Percentiles rank a stretch among this genome's conserved stretches.
phyloP scores from a whole-genome alignment of 2,113 vertebrate species.

The Tachycineta bicolor region DNA sequence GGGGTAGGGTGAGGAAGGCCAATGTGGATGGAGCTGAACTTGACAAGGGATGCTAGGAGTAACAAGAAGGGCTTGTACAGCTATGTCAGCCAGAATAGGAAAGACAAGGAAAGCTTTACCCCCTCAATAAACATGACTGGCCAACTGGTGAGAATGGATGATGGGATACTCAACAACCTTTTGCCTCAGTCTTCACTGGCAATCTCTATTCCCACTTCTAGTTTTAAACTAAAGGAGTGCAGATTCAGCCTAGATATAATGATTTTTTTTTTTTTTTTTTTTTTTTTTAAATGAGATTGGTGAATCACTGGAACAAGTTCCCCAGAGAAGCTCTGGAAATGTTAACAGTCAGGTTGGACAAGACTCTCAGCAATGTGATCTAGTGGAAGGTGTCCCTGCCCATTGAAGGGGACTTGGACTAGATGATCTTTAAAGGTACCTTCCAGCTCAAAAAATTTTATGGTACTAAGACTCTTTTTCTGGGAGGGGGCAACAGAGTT shows the following conservation, averaged over 20 bases:
- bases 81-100: background rate
- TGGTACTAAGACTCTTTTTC: background rate
- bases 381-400: background rate
- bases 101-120: background rate
- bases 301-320: background rate
- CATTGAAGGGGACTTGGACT: background rate
- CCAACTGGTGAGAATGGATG: background rate
- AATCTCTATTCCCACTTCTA: background rate
- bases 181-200: background rate
- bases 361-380: background rate
- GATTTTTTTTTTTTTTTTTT: background rate
- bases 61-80: background rate
- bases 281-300: background rate
- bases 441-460: background rate
- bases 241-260: background rate
- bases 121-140: background rate
- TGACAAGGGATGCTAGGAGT: background rate
- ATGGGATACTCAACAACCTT: background rate
- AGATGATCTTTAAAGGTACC: background rate
- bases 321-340: background rate
- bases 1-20: background rate
- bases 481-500: background rate
- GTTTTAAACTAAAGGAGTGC: background rate
- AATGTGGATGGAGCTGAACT: background rate
- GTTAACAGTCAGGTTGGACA: background rate